These are phyloP conservation scores for Callorhinus ursinus DNA, from an alignment of 2,113 vertebrate species.

Conservation along the genomic window DNA sequence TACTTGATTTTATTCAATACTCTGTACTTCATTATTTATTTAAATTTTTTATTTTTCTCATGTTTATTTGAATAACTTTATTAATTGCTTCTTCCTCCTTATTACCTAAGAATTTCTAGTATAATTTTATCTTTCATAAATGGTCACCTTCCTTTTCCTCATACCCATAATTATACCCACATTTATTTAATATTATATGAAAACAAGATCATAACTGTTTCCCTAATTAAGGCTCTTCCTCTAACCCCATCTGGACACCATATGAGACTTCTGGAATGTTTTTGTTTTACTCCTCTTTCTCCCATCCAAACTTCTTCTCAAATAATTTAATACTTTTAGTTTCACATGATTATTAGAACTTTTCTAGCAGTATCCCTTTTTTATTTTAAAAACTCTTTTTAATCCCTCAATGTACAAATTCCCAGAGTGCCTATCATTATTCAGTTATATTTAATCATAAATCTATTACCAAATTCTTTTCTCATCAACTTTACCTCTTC, in stretches of 20 bases:
- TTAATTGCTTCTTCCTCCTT: neutral
- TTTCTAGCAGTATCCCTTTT: neutral
- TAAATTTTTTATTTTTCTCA: neutral
- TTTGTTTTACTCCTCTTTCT: neutral
- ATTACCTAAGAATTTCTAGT: neutral
- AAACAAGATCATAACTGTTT: slow-evolving; percentile 1
- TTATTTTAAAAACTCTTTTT: slow-evolving; percentile 45
- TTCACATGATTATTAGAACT: neutral
- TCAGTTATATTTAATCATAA: slow-evolving; percentile 48
- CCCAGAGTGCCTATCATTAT: neutral
- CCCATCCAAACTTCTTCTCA: neutral
- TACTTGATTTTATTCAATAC: neutral
- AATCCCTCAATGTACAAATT: neutral
- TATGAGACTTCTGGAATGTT: neutral
- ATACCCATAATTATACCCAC: neutral
- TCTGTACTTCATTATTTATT: neutral
- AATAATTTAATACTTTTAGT: slow-evolving; percentile 50
- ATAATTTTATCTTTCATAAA: slow-evolving; percentile 5
- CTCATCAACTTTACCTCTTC: neutral
- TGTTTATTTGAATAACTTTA: neutral
- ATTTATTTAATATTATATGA: neutral
- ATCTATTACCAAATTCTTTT: neutral
- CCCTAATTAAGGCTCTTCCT: neutral
- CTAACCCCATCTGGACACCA: neutral
- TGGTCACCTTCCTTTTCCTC: neutral